Evolutionary conservation across 2,113 vertebrate genomes (phyloP).

Genomic region (Zapornia atra): DNA sequence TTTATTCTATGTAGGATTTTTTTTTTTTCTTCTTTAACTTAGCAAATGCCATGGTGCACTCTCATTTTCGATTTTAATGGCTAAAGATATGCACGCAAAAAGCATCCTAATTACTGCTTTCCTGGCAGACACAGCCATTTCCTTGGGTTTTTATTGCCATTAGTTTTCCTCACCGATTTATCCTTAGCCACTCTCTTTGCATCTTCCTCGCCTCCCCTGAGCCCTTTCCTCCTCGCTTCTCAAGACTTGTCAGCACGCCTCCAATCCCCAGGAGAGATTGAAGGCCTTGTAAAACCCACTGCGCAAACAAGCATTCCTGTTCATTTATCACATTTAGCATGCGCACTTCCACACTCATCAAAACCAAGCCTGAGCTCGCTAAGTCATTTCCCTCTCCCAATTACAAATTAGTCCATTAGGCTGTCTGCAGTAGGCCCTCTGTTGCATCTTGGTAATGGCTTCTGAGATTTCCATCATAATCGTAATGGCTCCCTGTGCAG

Average conservation of each 20-base stretch:
- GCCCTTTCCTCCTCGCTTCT: slow-evolving; percentile 75
- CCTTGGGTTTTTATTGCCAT: slow-evolving; percentile 78
- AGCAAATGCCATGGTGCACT: slow-evolving; percentile 26
- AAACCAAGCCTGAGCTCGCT: slow-evolving; percentile 89
- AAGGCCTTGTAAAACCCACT: slow-evolving; percentile 83
- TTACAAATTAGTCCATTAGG: slow-evolving; percentile 99
- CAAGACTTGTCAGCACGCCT: slow-evolving; percentile 80
- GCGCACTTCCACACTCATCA: slow-evolving; percentile 89
- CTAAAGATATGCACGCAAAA: slow-evolving; percentile 79
- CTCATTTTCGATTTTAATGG: slow-evolving; percentile 74
- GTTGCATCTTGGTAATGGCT: slow-evolving; percentile 98
- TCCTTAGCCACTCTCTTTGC: slow-evolving; percentile 84
- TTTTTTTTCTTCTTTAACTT: slow-evolving; percentile 63
- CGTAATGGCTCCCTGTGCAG: slow-evolving; percentile 97
- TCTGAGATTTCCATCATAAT: slow-evolving; percentile 99
- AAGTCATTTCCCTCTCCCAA: slow-evolving; percentile 97
- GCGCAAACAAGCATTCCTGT: slow-evolving; percentile 87
- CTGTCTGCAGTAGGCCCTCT: slow-evolving; percentile 95
- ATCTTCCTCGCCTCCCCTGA: slow-evolving; percentile 73
- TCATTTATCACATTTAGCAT: slow-evolving; percentile 94
- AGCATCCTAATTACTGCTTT: slow-evolving; percentile 80
- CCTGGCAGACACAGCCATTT: slow-evolving; percentile 78
- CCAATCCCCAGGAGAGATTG: slow-evolving; percentile 78
- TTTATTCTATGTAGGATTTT: slow-evolving; percentile 27
- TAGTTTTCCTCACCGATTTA: slow-evolving; percentile 82